phyloP scores from a whole-genome alignment of 2,113 vertebrate species.

The Heterocephalus glaber region DNA sequence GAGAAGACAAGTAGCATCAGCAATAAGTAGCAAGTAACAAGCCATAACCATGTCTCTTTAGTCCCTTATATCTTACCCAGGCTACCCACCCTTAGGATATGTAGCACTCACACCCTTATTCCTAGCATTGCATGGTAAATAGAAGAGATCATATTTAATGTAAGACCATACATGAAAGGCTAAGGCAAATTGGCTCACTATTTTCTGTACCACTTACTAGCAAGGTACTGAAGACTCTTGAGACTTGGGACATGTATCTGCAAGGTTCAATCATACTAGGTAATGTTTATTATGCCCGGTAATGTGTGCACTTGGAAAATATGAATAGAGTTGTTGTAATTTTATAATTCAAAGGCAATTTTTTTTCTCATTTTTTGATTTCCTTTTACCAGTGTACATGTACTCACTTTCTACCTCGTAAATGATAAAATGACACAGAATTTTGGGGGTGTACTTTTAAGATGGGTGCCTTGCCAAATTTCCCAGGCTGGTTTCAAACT shows the following conservation, averaged over 20 bases:
- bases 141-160: neutral
- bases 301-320: neutral
- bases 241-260: neutral
- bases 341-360: neutral
- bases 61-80: neutral
- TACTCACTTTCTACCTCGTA: neutral
- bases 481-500: neutral
- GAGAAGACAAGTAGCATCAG: neutral
- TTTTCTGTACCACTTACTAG: neutral
- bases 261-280: neutral
- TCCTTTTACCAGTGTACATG: neutral
- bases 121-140: neutral
- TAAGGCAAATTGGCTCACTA: neutral
- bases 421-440: neutral
- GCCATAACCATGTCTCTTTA: neutral
- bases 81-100: neutral
- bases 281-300: neutral
- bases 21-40: neutral
- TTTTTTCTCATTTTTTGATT: constrained; percentile 33
- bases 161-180: neutral
- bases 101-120: neutral
- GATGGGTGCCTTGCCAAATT: neutral
- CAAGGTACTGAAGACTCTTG: neutral
- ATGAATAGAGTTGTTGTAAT: neutral
- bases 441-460: neutral